Evolutionary conservation across 2,797 vertebrate genomes (phyloP).

Genomic region (Melanotaenia maccullochi): DNA sequence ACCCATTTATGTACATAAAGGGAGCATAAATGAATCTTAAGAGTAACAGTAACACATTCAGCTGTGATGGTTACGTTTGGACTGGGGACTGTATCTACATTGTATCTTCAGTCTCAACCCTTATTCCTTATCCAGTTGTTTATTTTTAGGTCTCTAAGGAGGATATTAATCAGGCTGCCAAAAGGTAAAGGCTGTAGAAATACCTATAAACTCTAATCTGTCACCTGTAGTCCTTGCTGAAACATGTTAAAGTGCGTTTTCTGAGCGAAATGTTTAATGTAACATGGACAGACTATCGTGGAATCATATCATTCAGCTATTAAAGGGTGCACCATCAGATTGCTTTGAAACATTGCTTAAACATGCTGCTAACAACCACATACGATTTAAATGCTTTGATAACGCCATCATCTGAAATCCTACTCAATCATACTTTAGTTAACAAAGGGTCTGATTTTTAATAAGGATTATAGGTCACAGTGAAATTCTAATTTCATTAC

Average conservation of each 20-base stretch:
- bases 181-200: too few species aligned
- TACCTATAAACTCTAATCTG: too few species aligned
- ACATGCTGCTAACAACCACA: slow-evolving; percentile 16
- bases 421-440: slow-evolving; percentile 10
- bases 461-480: background rate
- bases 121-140: too few species aligned
- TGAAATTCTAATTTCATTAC: too few species aligned
- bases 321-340: slow-evolving; percentile 6
- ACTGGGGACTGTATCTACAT: too few species aligned
- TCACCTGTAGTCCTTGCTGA: background rate
- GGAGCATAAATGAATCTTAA: too few species aligned
- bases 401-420: background rate
- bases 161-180: too few species aligned
- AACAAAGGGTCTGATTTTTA: slow-evolving; percentile 14
- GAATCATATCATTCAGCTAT: slow-evolving; percentile 23
- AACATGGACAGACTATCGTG: slow-evolving; percentile 17
- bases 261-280: slow-evolving; percentile 12
- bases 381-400: slow-evolving; percentile 20
- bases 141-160: too few species aligned
- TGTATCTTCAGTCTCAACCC: too few species aligned
- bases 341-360: slow-evolving; percentile 33
- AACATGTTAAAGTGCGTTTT: slow-evolving; percentile 11
- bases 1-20: too few species aligned
- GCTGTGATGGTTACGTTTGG: too few species aligned
- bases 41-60: too few species aligned